A percentile compares a stretch with the other conserved stretches of the same genome.
phyloP scores from a whole-genome alignment of 2,888 invertebrate species.

The Urechis unicinctus region DNA sequence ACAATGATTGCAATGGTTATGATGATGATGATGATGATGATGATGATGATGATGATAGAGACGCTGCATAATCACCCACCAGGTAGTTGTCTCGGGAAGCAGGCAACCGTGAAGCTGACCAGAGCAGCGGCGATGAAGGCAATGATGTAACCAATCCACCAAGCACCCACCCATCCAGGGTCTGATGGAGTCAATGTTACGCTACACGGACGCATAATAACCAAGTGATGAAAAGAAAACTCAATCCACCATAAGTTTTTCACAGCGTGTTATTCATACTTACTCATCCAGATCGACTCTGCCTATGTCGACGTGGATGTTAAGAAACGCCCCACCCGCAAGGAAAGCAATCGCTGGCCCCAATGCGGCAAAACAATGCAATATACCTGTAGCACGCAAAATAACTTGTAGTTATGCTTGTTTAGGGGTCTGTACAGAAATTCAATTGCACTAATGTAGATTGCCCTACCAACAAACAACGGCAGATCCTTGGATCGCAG shows the following conservation, averaged over 20 bases:
- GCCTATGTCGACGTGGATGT: slow-evolving; percentile 38
- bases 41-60: no score
- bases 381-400: slow-evolving; percentile 27
- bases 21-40: no score
- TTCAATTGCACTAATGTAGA: slow-evolving; percentile 1
- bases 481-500: slow-evolving; percentile 33
- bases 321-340: slow-evolving; percentile 36
- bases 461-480: slow-evolving; percentile 38
- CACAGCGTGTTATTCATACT: slow-evolving; percentile 6
- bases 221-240: not conserved
- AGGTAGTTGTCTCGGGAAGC: not conserved
- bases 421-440: not conserved
- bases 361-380: slow-evolving; percentile 34
- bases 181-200: no score
- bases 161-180: slow-evolving; percentile 11
- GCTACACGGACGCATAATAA: no score
- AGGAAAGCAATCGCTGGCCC: slow-evolving; percentile 43
- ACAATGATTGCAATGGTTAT: no score
- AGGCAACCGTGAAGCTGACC: not conserved
- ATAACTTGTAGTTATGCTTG: not conserved
- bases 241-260: not conserved
- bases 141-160: slow-evolving; percentile 12
- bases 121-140: not conserved
- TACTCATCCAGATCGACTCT: slow-evolving; percentile 24
- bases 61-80: no score